phyloP scores from a whole-genome alignment of 2,797 vertebrate genomes.

The Chrysocyon brachyurus region DNA sequence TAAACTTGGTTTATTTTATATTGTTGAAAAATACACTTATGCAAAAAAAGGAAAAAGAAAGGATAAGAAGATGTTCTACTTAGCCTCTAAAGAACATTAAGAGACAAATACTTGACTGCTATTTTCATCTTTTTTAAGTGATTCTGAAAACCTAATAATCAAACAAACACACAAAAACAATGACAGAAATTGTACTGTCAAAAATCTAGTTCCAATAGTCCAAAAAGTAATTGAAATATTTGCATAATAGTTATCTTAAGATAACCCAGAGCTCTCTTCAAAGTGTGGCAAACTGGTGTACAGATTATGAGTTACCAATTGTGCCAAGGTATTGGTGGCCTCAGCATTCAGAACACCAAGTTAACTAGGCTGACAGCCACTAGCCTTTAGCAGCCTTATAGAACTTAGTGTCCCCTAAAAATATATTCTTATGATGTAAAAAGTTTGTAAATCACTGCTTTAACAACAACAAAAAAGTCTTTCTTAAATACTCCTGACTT shows the following conservation, averaged over 20 bases:
- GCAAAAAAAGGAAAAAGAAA: background rate
- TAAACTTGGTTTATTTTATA: background rate
- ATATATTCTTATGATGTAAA: background rate
- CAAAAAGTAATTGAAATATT: background rate
- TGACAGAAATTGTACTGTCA: background rate
- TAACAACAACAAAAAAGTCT: background rate
- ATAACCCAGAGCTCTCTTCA: background rate
- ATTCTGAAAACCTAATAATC: background rate
- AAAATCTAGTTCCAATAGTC: background rate
- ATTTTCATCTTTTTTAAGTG: background rate
- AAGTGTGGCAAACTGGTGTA: background rate
- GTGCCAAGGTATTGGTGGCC: too few relatives aligned
- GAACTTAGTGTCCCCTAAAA: background rate
- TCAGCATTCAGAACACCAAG: background rate
- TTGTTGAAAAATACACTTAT: background rate
- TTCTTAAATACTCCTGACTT: background rate
- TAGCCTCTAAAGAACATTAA: background rate
- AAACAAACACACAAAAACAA: background rate
- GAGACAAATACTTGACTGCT: background rate
- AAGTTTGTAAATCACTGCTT: background rate
- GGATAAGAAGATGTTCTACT: background rate
- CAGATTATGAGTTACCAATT: background rate
- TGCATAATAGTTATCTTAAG: background rate
- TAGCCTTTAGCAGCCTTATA: background rate
- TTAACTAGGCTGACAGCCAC: background rate